phyloP scores from a whole-genome alignment of 2,888 invertebrate species.

The Orgyia antiqua region DNA sequence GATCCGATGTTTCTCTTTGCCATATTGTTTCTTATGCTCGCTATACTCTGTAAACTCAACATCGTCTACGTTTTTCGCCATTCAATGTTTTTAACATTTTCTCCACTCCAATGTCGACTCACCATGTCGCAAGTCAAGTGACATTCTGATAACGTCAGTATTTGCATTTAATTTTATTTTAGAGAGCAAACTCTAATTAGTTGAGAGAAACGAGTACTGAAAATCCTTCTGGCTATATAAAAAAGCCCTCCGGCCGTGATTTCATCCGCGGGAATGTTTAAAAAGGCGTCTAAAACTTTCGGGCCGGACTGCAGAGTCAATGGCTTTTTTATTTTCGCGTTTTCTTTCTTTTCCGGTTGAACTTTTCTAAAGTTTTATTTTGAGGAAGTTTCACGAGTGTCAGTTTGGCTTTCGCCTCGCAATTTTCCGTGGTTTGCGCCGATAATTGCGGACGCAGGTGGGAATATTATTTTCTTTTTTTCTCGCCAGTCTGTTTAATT shows the following conservation, averaged over 20 bases:
- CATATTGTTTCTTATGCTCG: slow-evolving; percentile 52
- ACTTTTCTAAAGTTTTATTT: slow-evolving; percentile 73
- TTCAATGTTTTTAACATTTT: slow-evolving; percentile 2
- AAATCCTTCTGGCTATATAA: slow-evolving; percentile 55
- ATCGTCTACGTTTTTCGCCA: slow-evolving; percentile 15
- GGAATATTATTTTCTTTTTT: slow-evolving; percentile 45
- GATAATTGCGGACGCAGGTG: slow-evolving; percentile 76
- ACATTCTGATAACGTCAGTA: slow-evolving; percentile 29
- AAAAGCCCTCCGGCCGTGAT: slow-evolving; percentile 48
- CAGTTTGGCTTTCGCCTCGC: slow-evolving; percentile 69
- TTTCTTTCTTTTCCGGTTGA: slow-evolving; percentile 74
- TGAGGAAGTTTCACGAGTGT: slow-evolving; percentile 73
- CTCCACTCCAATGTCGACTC: slow-evolving; percentile 13
- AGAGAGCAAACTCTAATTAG: slow-evolving; percentile 49
- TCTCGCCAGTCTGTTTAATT: slow-evolving; percentile 33
- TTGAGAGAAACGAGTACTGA: slow-evolving; percentile 55
- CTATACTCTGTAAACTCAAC: slow-evolving; percentile 19
- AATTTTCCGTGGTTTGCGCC: slow-evolving; percentile 71
- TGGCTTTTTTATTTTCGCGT: slow-evolving; percentile 74
- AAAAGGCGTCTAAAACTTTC: slow-evolving; percentile 67
- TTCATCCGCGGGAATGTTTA: slow-evolving; percentile 59
- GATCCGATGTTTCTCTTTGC: slow-evolving; percentile 55
- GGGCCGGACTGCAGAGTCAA: slow-evolving; percentile 68
- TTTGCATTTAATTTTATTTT: slow-evolving; percentile 38
- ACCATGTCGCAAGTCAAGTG: slow-evolving; percentile 25